phyloP scores from a whole-genome alignment of 2,888 invertebrate species.

The Chymomyza procnemis region DNA sequence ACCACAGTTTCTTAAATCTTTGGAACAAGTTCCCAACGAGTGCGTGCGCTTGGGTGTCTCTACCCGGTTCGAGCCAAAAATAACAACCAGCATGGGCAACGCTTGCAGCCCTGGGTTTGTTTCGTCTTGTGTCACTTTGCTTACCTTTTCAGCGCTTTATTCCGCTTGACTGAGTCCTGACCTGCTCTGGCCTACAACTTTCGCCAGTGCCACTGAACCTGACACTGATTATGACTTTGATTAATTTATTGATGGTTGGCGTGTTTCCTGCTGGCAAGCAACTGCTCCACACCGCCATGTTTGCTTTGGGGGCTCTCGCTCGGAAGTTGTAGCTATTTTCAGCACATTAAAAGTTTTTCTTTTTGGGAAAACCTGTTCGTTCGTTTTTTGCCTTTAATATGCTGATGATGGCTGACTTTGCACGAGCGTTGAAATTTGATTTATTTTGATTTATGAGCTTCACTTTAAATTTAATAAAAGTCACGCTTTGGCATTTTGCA shows the following conservation, averaged over 20 bases:
- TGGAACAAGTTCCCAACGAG: no score
- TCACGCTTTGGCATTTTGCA: constrained; percentile 49
- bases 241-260: constrained; percentile 76
- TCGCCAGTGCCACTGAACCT: constrained; percentile 62
- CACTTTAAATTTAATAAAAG: constrained; percentile 70
- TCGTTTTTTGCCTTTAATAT: constrained; percentile 16
- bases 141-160: constrained; percentile 54
- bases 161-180: constrained; percentile 44
- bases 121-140: constrained; percentile 40
- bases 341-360: constrained; percentile 55
- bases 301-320: not conserved
- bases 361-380: constrained; percentile 20
- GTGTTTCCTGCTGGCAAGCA: constrained; percentile 65
- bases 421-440: constrained; percentile 57
- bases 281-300: not conserved
- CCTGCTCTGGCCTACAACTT: constrained; percentile 1
- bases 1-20: no score
- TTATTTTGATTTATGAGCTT: constrained; percentile 72
- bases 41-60: no score
- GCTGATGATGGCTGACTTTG: constrained; percentile 29
- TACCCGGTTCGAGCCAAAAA: no score
- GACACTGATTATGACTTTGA: constrained; percentile 75
- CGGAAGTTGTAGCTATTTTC: constrained; percentile 32
- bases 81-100: not conserved
- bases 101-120: not conserved